Conservation (phyloP, 2,113 vertebrate genomes). For the Solenodon paradoxus region DNA sequence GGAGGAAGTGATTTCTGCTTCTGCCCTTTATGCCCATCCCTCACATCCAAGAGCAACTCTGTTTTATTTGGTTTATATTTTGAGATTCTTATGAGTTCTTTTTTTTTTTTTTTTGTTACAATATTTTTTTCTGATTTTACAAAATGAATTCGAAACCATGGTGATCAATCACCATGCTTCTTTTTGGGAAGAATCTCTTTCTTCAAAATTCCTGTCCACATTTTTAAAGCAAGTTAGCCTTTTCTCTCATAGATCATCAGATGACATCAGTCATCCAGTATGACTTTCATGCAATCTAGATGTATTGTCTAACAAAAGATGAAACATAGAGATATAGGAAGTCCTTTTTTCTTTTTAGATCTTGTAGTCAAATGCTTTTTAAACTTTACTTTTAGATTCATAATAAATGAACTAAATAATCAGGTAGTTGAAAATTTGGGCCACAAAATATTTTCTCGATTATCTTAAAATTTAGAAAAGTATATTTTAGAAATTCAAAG, state of each 20-base stretch:
- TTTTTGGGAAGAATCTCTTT: not conserved
- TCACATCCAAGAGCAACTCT: not conserved
- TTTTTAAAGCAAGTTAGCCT: not conserved
- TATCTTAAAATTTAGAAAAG: not conserved
- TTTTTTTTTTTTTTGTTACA: too few species aligned
- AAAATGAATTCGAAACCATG: not conserved
- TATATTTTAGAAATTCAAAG: conserved; percentile 11
- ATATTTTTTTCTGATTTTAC: not conserved
- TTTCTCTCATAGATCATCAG: not conserved
- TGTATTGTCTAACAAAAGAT: not conserved
- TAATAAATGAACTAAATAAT: conserved; percentile 23
- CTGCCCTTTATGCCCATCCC: not conserved
- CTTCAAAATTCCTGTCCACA: not conserved
- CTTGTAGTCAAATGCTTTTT: not conserved
- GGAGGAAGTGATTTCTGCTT: not conserved
- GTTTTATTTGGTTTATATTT: not conserved
- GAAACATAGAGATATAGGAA: not conserved
- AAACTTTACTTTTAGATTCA: conserved; percentile 29
- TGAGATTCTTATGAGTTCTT: not conserved
- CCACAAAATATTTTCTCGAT: not conserved
- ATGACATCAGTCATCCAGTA: not conserved
- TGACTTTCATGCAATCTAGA: not conserved
- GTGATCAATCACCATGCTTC: not conserved
- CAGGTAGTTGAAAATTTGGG: not conserved
- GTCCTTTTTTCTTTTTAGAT: not conserved